Evolutionary conservation across 1,140 invertebrate species (phyloP), one percentile per base, ranked within the genome.

Genomic region (Drosophila pachea): DNA sequence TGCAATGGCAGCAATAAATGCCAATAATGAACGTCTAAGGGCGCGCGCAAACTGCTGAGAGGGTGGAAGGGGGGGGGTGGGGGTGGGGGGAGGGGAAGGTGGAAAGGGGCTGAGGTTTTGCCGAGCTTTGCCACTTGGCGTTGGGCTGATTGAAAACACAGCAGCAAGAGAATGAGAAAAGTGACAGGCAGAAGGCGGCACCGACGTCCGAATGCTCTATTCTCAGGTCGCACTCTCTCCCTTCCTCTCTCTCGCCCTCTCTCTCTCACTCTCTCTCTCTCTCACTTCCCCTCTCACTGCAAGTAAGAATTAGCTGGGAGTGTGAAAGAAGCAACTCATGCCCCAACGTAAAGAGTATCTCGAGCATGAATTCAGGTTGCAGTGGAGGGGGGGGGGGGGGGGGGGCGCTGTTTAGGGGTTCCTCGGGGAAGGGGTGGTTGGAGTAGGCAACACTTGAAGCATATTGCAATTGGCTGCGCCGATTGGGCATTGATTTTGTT

Each of bases 1-100:
- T 59, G 66, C 62, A 70, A 65, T 55, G 61, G 43, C 67, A 60
- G 69, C 69, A 68, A 72, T 67, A 67, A 60, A 67, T 68, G 79
- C 81, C 79, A 83, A 86, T 83, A 83, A 83, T 83, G 78, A 83
- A 83, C 67, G 79, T 83, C 78, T 84, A 83, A 71, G 73, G 79
- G 79, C 78, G 68, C 54, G 40, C 16, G n/a, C 36, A 48, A 16
- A n/a, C n/a, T n/a, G n/a, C n/a, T n/a, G n/a, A n/a, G n/a, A n/a
- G n/a, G n/a, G n/a, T n/a, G n/a, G n/a, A n/a, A n/a, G n/a, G n/a
- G n/a, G n/a, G n/a, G n/a, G n/a, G n/a, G n/a, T n/a, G n/a, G n/a
- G n/a, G n/a, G n/a, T n/a, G n/a, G 35, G 11, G 12, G 11, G 7
- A 38, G 4, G 48, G 14, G 22, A 29, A 1, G 14, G 7, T n/a